Conservation (phyloP, 2,113 vertebrate species). For the Columba livia region DNA sequence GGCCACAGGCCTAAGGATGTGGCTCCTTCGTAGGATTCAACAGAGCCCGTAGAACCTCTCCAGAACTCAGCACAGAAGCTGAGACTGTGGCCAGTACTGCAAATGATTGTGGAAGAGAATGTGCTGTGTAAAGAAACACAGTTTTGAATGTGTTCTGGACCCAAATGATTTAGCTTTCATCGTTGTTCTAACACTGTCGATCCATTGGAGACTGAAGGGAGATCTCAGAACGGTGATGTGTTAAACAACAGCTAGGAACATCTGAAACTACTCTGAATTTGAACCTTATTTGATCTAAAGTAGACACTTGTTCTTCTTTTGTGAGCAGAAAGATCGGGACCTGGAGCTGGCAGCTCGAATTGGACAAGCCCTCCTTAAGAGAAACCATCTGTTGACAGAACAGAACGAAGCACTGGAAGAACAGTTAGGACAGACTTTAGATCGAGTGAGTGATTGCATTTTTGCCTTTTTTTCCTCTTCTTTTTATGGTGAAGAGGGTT, state of each 20-base stretch:
- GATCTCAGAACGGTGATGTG: background rate
- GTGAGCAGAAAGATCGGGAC: conserved; percentile 90
- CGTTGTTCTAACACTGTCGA: background rate
- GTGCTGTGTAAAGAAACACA: background rate
- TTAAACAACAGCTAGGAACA: background rate
- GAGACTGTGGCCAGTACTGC: background rate
- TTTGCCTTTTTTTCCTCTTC: too few species aligned
- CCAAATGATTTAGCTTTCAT: background rate
- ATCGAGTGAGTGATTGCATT: conserved; percentile 81
- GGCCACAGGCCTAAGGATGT: background rate
- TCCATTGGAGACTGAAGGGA: background rate
- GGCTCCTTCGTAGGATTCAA: background rate
- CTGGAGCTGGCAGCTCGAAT: conserved; percentile 95
- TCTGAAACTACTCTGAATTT: background rate
- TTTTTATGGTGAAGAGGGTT: background rate
- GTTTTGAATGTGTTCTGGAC: background rate
- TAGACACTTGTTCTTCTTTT: background rate
- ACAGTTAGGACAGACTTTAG: conserved; percentile 88
- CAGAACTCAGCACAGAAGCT: background rate
- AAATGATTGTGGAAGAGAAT: background rate
- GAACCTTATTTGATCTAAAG: background rate
- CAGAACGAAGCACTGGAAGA: conserved; percentile 93
- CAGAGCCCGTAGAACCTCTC: background rate
- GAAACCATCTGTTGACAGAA: conserved; percentile 90
- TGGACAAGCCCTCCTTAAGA: conserved; percentile 93